A percentile compares a stretch with the other conserved stretches of the same genome.
Conservation (phyloP, 2,113 vertebrate species). For the Coregonus clupeaformis region DNA sequence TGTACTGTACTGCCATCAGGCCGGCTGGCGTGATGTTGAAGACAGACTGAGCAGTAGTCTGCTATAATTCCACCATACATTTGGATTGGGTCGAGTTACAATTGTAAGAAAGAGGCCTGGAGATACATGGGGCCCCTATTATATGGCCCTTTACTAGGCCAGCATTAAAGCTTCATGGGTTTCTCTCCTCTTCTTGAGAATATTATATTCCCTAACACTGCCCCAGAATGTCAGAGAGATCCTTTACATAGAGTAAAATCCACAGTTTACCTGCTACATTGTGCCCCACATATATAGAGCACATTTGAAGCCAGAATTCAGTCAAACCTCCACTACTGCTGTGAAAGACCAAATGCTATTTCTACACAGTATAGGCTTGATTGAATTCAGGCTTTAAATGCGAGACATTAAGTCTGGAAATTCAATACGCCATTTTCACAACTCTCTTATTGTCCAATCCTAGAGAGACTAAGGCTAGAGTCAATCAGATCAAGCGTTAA, state of each 20-base stretch:
- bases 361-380: slow-evolving; percentile 39
- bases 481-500: too few relatives aligned
- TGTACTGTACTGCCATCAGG: slow-evolving; percentile 7
- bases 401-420: slow-evolving; percentile 49
- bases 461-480: slow-evolving; percentile 23
- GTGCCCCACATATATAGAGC: slow-evolving; percentile 32
- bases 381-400: slow-evolving; percentile 38
- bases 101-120: slow-evolving; percentile 53
- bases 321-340: slow-evolving; percentile 24
- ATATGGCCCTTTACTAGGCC: slow-evolving; percentile 22
- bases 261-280: slow-evolving; percentile 32
- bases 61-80: slow-evolving; percentile 10
- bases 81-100: slow-evolving; percentile 14
- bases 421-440: slow-evolving; percentile 22
- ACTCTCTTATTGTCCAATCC: slow-evolving; percentile 39
- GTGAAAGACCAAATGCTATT: slow-evolving; percentile 33
- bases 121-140: slow-evolving; percentile 46
- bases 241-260: slow-evolving; percentile 17
- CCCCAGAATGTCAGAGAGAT: slow-evolving; percentile 38
- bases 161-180: slow-evolving; percentile 9
- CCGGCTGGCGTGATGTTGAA: slow-evolving; percentile 12
- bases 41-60: neutral
- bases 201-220: slow-evolving; percentile 47
- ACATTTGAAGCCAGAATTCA: slow-evolving; percentile 52
- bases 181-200: slow-evolving; percentile 26